phyloP scores from a whole-genome alignment of 2,888 invertebrate genomes.

The Drosophila prostipennis region DNA sequence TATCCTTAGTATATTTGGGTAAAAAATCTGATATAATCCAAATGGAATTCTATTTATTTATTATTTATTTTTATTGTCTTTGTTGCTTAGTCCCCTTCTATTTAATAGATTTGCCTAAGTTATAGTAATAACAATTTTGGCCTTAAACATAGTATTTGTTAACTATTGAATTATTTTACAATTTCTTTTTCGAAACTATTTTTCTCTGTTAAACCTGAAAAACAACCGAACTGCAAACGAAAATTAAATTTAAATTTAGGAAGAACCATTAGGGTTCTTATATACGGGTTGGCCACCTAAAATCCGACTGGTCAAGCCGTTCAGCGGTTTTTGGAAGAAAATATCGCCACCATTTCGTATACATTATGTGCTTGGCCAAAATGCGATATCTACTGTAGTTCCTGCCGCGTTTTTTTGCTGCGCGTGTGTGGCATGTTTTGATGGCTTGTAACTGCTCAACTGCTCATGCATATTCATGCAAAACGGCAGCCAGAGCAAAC shows the following conservation, averaged over 20 bases:
- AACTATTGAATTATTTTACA: no score
- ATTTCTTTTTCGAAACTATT: no score
- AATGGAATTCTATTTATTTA: neutral
- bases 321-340: neutral
- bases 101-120: no score
- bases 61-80: neutral
- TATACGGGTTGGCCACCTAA: neutral
- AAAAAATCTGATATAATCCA: no score
- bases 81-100: no score
- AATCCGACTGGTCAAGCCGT: neutral
- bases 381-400: conserved; percentile 11
- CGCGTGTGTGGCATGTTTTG: conserved; percentile 67
- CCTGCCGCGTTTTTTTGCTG: conserved; percentile 5
- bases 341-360: neutral
- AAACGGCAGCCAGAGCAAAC: conserved; percentile 64
- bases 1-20: no score
- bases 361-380: neutral
- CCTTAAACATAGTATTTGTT: no score
- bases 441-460: conserved; percentile 76
- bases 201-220: no score
- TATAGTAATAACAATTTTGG: no score
- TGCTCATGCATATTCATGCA: conserved; percentile 75
- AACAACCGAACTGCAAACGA: no score
- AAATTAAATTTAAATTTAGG: no score
- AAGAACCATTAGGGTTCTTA: no score